Conservation (phyloP, 2,113 vertebrate genomes). For the Gnathonemus longibarbis region DNA sequence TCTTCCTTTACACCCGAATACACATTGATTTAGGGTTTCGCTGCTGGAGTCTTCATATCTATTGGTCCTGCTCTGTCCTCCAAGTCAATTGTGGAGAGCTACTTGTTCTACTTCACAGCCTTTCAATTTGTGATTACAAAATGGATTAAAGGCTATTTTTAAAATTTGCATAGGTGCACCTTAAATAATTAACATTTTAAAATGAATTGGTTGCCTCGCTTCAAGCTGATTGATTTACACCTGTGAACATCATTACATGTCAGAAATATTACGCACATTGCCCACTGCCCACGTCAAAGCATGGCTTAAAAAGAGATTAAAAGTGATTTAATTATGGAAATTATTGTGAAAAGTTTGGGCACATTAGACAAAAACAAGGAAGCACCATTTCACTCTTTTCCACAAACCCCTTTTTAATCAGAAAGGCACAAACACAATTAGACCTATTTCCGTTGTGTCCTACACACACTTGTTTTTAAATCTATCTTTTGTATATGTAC, state of each 20-base stretch:
- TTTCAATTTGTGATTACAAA: constrained; percentile 19
- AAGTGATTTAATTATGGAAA: background rate
- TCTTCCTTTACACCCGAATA: background rate
- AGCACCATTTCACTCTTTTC: background rate
- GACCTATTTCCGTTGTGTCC: background rate
- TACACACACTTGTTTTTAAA: background rate
- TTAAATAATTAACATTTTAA: background rate
- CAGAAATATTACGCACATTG: background rate
- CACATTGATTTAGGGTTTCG: background rate
- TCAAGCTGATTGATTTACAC: background rate
- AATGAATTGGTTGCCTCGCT: background rate
- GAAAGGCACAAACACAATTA: background rate
- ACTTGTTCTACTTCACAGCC: constrained; percentile 7
- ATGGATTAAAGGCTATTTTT: background rate
- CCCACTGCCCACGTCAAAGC: background rate
- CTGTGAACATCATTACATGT: background rate
- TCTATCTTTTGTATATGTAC: background rate
- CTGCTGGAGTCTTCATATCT: background rate
- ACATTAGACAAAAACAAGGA: background rate
- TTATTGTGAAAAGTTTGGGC: background rate
- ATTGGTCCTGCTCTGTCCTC: background rate
- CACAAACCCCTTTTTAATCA: background rate
- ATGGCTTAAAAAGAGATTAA: background rate
- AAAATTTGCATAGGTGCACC: background rate
- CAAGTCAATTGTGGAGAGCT: background rate